Conservation (phyloP, 2,113 vertebrate genomes). For the Platysteira castanea region DNA sequence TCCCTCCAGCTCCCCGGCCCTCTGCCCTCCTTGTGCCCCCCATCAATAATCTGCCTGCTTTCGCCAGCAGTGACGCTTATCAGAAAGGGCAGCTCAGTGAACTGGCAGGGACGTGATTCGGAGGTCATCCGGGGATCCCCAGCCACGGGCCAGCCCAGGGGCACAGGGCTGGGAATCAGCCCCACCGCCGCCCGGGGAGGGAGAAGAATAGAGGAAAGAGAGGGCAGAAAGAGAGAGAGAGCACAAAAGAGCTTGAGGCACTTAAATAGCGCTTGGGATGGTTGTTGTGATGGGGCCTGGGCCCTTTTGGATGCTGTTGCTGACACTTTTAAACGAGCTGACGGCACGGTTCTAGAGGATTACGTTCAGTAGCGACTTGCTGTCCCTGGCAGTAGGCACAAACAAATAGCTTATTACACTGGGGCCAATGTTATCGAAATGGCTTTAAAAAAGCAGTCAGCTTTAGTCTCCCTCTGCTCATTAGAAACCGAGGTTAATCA, state of each 20-base stretch:
- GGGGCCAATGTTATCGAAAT: slow-evolving; percentile 32
- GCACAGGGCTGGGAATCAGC: background rate
- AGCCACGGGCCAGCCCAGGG: background rate
- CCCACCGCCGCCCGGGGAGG: background rate
- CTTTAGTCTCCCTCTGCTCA: slow-evolving; percentile 17
- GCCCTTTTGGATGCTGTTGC: background rate
- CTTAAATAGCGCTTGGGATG: background rate
- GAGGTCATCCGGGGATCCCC: slow-evolving; percentile 33
- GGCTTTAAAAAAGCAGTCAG: slow-evolving; percentile 50
- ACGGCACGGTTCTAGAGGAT: background rate
- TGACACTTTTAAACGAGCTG: slow-evolving; percentile 9
- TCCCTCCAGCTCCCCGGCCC: accelerated
- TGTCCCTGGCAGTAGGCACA: slow-evolving; percentile 44
- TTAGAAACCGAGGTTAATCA: slow-evolving; percentile 47
- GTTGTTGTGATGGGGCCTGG: background rate
- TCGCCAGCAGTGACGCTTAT: slow-evolving; percentile 1
- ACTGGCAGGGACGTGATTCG: background rate
- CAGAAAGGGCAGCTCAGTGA: slow-evolving; percentile 50
- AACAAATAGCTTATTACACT: slow-evolving; percentile 49
- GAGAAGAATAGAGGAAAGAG: slow-evolving; percentile 30
- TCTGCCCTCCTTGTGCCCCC: background rate
- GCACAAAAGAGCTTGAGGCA: background rate
- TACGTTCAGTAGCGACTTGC: slow-evolving; percentile 19
- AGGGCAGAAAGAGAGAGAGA: slow-evolving; percentile 8
- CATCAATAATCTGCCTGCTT: slow-evolving; percentile 12